Base-by-base conservation (phyloP, 2,888 invertebrate genomes). In the Mylabris sibirica region DNA sequence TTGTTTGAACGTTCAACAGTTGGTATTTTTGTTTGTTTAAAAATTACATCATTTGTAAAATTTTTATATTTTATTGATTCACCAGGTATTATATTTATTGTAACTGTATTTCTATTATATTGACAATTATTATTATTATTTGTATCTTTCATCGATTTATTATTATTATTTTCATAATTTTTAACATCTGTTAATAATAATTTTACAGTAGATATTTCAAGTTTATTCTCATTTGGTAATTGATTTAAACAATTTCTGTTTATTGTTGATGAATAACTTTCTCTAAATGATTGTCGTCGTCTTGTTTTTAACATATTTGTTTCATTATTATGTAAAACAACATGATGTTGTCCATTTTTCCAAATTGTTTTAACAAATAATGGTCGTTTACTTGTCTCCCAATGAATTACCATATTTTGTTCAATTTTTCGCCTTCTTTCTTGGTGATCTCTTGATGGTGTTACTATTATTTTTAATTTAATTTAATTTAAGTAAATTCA, bases 291-390 rank as follows among this genome's bases (percentile, higher is more conserved):
- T 17, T 61, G 38, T 60, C 60, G 60, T 22, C 22, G 6, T 17
- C n/a, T n/a, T n/a, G 22, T 14, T 57, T 3, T 57, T 24, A 24
- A 8, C 2, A 49, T 26, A 35, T 34, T 61, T 14, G 24, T 61
- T 82, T 92, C 92, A 84, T 91, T 90, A 69, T 88, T 86, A 6
- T 89, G 87, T 63, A 93, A 85, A 61, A 93, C 88, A 20, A 91
- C 92, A 74, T 92, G 87, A 76, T 90, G 88, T 74, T 90, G 88
- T 22, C 92, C 92, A 79, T 91, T 89, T 68, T 91, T 88, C 94
- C 94, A 94, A 64, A 89, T 84, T 0, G 88, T 89, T 68, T 85
- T 85, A 38, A 89, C 87, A 71, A 86, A 88, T 24, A 89, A 83
- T 3, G 89, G 88, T 70, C 88, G 82, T 71, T 86, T 85, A 69